Percentiles rank a stretch among this genome's conserved stretches.
phyloP scores from a whole-genome alignment of 2,888 invertebrate species.

The Prenolepis imparis region DNA sequence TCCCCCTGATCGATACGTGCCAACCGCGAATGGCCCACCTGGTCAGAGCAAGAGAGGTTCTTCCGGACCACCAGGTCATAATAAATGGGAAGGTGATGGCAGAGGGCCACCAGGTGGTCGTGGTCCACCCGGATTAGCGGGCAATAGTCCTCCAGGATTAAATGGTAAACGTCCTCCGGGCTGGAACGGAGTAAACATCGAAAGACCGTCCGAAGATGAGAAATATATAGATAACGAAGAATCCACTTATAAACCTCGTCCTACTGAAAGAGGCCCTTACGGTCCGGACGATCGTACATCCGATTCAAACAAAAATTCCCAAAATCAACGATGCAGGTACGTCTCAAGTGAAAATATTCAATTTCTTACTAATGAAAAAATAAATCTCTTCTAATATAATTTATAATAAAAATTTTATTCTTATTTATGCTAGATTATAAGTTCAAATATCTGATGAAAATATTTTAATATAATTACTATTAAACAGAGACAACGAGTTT shows the following conservation, averaged over 20 bases:
- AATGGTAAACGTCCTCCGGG: conserved; percentile 26
- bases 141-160: conserved; percentile 49
- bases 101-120: conserved; percentile 57
- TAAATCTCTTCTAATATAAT: background rate
- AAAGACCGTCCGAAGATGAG: background rate
- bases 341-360: background rate
- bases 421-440: background rate
- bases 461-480: conserved; percentile 40
- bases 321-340: conserved; percentile 35
- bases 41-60: background rate
- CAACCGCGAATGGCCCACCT: background rate
- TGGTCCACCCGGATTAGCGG: conserved; percentile 30
- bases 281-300: conserved; percentile 5
- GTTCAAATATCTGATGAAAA: background rate
- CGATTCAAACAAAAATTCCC: background rate
- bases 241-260: background rate
- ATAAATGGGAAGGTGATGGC: conserved; percentile 25
- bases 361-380: conserved; percentile 13
- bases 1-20: background rate
- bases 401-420: too few relatives aligned
- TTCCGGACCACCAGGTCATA: conserved; percentile 30
- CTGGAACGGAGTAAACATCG: conserved; percentile 16
- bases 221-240: background rate
- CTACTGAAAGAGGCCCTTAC: background rate
- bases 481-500: conserved; percentile 66